A percentile compares a stretch with the other conserved stretches of the same genome.
phyloP scores from a whole-genome alignment of 1,140 invertebrate species.

The Carposina sasakii region DNA sequence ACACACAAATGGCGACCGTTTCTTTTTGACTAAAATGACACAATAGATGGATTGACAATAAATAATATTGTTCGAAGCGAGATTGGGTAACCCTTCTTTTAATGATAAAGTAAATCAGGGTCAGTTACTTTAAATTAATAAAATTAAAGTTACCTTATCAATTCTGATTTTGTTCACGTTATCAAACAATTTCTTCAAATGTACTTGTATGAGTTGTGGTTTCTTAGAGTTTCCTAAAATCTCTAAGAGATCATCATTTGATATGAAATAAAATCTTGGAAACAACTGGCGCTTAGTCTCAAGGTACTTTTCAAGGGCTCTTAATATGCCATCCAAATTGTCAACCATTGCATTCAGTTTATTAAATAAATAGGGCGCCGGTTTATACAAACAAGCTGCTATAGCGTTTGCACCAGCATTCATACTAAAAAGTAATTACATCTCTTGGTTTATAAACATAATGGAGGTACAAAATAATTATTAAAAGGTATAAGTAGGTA shows the following conservation, averaged over 20 bases:
- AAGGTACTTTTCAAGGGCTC: constrained; percentile 86
- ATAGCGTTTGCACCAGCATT: constrained; percentile 71
- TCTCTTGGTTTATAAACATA: too few relatives aligned
- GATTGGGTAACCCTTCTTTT: too few relatives aligned
- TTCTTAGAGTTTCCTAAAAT: constrained; percentile 88
- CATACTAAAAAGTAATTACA: constrained; percentile 57
- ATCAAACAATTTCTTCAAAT: constrained; percentile 89
- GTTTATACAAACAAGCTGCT: constrained; percentile 72
- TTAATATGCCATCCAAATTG: constrained; percentile 79
- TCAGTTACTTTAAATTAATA: too few relatives aligned
- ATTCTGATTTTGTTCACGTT: constrained; percentile 85
- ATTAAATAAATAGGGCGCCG: constrained; percentile 75
- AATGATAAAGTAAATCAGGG: too few relatives aligned
- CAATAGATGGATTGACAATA: too few relatives aligned
- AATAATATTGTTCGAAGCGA: too few relatives aligned
- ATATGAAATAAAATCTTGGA: constrained; percentile 88
- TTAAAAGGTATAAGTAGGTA: too few relatives aligned
- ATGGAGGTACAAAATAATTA: too few relatives aligned
- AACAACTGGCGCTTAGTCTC: constrained; percentile 89
- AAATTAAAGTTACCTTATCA: constrained; percentile 73
- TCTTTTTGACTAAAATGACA: too few relatives aligned
- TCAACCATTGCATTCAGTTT: constrained; percentile 77
- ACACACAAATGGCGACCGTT: too few relatives aligned
- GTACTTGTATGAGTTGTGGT: constrained; percentile 86
- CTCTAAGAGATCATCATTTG: constrained; percentile 90